Evolutionary conservation across 2,797 vertebrate genomes (phyloP), one percentile per base, ranked within the genome.

Genomic region (Synaphobranchus kaupii): DNA sequence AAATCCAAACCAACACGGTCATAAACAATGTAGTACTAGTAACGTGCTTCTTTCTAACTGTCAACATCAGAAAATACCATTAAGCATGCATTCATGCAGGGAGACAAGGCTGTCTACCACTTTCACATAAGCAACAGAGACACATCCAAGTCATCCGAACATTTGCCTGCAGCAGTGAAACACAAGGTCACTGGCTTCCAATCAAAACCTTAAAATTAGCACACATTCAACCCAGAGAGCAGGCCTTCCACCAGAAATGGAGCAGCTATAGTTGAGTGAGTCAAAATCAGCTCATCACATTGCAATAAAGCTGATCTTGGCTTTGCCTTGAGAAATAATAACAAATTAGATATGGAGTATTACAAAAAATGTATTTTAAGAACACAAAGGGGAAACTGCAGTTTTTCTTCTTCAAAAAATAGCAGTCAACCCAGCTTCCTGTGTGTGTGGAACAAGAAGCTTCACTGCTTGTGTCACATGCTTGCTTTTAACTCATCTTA

Each of bases 41-140:
- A 58, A 3, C 56, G 4, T 58, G 56, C 52, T 58, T 66, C 5
- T 25, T 66, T 28, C 63, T n/a, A 58, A 10, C 63, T 28, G 63
- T 28, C 63, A 28, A 66, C 63, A 66, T 66, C 63, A 66, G 63
- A 25, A 22, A 66, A 66, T 66, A 66, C 63, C 63, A 66, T 13
- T n/a, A 28, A 66, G 56, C 63, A 66, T 66, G 63, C 25, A 28
- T 66, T 66, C n/a, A 66, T 66, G 25, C 22, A 25, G 25, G 2
- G 63, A 66, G 63, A 66, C 63, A 66, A 66, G 63, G 63, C 63
- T 66, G 22, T 66, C 63, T 66, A 66, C 63, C n/a, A 66, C 63
- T n/a, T 66, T n/a, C 63, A 66, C 63, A 28, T 66, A 28, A 66
- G 63, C 22, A n/a, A 66, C 63, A 66, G 63, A 66, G 63, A 66